Evolutionary conservation across 2,797 vertebrate genomes (phyloP).

Genomic region (Lagorchestes hirsutus): DNA sequence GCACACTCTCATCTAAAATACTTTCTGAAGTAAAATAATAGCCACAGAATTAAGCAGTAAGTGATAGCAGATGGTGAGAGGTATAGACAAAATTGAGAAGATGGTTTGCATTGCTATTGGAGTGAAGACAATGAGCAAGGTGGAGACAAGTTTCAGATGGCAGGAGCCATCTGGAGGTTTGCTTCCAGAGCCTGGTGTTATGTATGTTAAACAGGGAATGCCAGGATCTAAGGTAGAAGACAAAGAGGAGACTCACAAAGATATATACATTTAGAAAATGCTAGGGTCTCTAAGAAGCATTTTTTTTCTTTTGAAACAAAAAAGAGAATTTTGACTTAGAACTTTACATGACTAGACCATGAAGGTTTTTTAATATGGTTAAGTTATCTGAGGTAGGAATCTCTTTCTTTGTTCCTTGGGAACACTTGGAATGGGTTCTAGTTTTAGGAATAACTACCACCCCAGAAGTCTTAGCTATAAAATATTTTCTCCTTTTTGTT

Average conservation of each 20-base stretch:
- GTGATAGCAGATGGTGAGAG: conserved; percentile 11
- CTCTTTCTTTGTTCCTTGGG: neutral
- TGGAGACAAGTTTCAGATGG: conserved; percentile 22
- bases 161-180: neutral
- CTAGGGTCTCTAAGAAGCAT: neutral
- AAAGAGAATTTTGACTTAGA: neutral
- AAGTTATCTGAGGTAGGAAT: neutral
- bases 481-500: neutral
- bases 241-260: neutral
- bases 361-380: neutral
- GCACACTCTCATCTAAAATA: conserved; percentile 2
- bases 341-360: neutral
- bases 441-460: neutral
- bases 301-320: neutral
- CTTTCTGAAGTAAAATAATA: conserved; percentile 39
- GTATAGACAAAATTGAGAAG: conserved; percentile 38
- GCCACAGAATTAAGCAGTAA: conserved; percentile 23
- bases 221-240: neutral
- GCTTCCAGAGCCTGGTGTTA: neutral
- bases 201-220: neutral
- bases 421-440: neutral
- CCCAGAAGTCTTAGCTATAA: neutral
- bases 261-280: conserved; percentile 19
- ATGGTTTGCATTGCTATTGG: neutral
- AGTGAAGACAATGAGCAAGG: conserved; percentile 16